phyloP scores from a whole-genome alignment of 2,797 vertebrate species.

The Botia kubotai region DNA sequence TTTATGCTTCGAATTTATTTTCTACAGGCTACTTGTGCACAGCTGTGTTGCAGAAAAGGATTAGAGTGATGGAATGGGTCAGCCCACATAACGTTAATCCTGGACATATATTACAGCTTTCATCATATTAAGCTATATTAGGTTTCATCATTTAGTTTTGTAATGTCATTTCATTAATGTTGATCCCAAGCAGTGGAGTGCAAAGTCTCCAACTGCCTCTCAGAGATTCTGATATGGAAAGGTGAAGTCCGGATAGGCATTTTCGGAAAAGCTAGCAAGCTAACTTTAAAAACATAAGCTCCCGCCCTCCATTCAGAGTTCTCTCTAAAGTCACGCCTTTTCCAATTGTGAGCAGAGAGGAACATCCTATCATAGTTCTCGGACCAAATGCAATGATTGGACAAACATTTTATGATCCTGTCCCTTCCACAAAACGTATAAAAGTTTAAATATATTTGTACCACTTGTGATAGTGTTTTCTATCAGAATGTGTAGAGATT shows the following conservation, averaged over 20 bases:
- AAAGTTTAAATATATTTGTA: no score
- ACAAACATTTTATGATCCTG: no score
- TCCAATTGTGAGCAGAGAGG: no score
- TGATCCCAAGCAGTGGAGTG: constrained; percentile 18
- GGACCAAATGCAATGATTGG: no score
- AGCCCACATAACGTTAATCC: constrained; percentile 43
- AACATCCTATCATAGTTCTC: no score
- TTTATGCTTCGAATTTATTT: constrained; percentile 33
- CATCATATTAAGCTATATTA: constrained; percentile 35
- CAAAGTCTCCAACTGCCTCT: constrained; percentile 3
- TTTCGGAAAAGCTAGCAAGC: no score
- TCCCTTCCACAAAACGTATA: no score
- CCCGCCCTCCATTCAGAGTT: no score
- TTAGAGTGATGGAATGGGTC: constrained; percentile 28
- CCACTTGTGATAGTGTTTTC: no score
- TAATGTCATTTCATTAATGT: constrained; percentile 48
- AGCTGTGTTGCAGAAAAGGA: constrained; percentile 38
- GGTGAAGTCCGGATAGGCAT: background rate
- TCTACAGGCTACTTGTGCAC: constrained; percentile 35
- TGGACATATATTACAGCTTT: constrained; percentile 50
- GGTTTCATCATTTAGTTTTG: constrained; percentile 17
- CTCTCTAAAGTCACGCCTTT: no score
- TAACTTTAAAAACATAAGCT: no score
- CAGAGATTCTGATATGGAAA: background rate
- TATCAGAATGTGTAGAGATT: no score